Evolutionary conservation across 1,140 invertebrate species (phyloP).

Genomic region (Coptotermes formosanus): DNA sequence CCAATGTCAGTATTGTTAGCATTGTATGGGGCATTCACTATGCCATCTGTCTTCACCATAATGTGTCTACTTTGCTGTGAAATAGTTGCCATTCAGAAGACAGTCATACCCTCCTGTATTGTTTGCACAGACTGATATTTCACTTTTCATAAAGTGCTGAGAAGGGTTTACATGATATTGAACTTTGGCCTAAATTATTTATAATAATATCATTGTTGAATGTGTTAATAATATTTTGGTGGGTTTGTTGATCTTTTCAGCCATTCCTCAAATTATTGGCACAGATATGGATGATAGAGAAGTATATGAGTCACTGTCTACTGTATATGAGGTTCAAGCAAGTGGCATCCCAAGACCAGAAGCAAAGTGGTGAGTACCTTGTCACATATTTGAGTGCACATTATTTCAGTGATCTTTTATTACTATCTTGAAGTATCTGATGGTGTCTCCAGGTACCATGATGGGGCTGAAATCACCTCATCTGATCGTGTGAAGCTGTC

Average conservation of each 20-base stretch:
- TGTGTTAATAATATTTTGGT: neutral
- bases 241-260: constrained; percentile 50
- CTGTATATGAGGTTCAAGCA: constrained; percentile 69
- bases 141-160: too few species aligned
- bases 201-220: too few species aligned
- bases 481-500: constrained; percentile 61
- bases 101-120: too few species aligned
- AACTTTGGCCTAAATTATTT: too few species aligned
- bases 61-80: too few species aligned
- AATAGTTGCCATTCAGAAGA: too few species aligned
- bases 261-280: constrained; percentile 68
- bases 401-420: neutral
- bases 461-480: constrained; percentile 63
- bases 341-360: constrained; percentile 71
- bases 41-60: too few species aligned
- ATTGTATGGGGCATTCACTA: too few species aligned
- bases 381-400: neutral
- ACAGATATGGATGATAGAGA: constrained; percentile 70
- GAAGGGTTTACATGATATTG: too few species aligned
- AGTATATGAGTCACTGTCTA: constrained; percentile 71
- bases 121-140: too few species aligned
- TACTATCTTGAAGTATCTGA: neutral
- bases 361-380: constrained; percentile 63
- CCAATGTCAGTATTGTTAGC: too few species aligned
- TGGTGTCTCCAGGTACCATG: constrained; percentile 51